These are phyloP conservation scores for Sminthurides aquaticus DNA, from an alignment of 2,888 invertebrate genomes.

Conservation along the genomic window DNA sequence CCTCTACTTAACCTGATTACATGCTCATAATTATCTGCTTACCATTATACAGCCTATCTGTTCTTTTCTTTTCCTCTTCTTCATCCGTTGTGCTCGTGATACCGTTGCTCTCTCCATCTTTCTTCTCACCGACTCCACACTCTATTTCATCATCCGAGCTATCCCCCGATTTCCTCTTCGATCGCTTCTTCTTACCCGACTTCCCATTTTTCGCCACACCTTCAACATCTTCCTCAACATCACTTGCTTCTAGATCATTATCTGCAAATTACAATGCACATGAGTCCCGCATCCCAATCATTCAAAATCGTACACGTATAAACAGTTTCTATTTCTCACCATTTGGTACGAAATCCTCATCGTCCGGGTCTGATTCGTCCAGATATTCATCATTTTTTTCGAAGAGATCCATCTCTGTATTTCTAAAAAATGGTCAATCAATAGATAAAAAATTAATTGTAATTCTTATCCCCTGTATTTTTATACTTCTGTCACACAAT, in stretches of 20 bases:
- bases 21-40: neutral
- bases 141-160: conserved; percentile 18
- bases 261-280: neutral
- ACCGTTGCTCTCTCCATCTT: conserved; percentile 1
- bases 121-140: conserved; percentile 1
- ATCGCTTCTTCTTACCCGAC: conserved; percentile 9
- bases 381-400: conserved; percentile 5
- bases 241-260: conserved; percentile 19
- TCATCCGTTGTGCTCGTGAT: conserved; percentile 14
- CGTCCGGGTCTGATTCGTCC: conserved; percentile 29
- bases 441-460: no score
- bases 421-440: no score
- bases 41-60: conserved; percentile 34
- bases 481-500: no score
- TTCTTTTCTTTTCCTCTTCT: conserved; percentile 30
- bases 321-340: no score
- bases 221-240: conserved; percentile 18
- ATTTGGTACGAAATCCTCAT: conserved; percentile 31
- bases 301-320: no score
- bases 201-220: conserved; percentile 14
- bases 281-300: neutral
- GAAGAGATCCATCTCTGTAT: neutral
- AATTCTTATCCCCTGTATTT: no score
- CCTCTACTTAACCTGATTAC: no score
- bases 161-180: conserved; percentile 10